Percentiles rank a stretch among this genome's conserved stretches.
phyloP scores from a whole-genome alignment of 2,888 invertebrate genomes.

The Isoperla grammatica region DNA sequence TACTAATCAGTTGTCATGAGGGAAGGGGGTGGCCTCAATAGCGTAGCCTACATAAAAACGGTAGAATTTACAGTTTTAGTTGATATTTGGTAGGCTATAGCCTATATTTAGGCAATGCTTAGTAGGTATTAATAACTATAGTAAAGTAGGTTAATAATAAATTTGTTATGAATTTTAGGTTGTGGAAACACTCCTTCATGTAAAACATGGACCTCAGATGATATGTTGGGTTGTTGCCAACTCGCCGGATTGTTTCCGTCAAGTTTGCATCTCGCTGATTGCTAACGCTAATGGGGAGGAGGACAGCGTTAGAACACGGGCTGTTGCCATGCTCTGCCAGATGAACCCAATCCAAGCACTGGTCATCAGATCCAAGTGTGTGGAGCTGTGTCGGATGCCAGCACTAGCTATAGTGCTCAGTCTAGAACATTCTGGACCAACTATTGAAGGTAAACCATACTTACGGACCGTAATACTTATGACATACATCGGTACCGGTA shows the following conservation, averaged over 20 bases:
- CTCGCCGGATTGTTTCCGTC: slow-evolving; percentile 87
- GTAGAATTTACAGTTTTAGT: no score
- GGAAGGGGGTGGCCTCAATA: no score
- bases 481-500: no score
- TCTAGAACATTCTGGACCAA: slow-evolving; percentile 47
- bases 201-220: slow-evolving; percentile 83
- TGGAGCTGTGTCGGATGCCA: slow-evolving; percentile 84
- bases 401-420: slow-evolving; percentile 81
- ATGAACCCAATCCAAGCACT: slow-evolving; percentile 87
- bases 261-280: slow-evolving; percentile 82
- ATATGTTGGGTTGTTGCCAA: slow-evolving; percentile 91
- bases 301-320: slow-evolving; percentile 74
- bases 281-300: slow-evolving; percentile 87
- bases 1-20: no score
- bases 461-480: no score
- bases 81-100: no score
- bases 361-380: slow-evolving; percentile 78
- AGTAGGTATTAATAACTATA: no score
- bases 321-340: slow-evolving; percentile 74
- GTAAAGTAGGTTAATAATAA: no score
- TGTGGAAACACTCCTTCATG: slow-evolving; percentile 81
- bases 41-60: no score
- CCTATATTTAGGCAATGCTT: no score
- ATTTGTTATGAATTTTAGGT: no score
- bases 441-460: slow-evolving; percentile 13